Conservation (phyloP, 2,888 invertebrate species). For the Ennomos fuscantarius region DNA sequence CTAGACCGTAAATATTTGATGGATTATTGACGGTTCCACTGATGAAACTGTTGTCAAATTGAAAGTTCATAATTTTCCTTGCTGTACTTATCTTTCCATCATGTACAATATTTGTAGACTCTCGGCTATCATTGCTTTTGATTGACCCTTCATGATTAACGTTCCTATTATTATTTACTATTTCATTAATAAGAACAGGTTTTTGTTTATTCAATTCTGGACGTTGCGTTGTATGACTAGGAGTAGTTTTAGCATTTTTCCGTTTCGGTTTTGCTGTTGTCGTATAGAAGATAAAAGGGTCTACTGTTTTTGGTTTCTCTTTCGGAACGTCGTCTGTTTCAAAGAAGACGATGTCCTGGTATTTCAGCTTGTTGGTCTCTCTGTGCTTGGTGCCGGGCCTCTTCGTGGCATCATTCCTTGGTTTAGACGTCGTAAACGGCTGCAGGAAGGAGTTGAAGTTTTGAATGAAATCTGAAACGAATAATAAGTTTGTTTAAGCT, state of each 20-base stretch:
- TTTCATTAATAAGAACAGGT: constrained; percentile 9
- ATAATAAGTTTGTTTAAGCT: background rate
- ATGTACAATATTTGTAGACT: constrained; percentile 6
- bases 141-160: constrained; percentile 13
- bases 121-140: constrained; percentile 17
- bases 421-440: constrained; percentile 39
- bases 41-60: constrained; percentile 1
- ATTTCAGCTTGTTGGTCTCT: constrained; percentile 34
- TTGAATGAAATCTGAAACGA: constrained; percentile 64
- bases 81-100: constrained; percentile 6
- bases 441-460: constrained; percentile 58
- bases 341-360: constrained; percentile 33
- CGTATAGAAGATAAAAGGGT: constrained; percentile 21
- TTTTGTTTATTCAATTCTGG: background rate
- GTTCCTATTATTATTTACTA: constrained; percentile 26
- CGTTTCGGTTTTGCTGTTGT: constrained; percentile 49
- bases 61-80: constrained; percentile 15
- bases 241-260: constrained; percentile 39
- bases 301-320: background rate
- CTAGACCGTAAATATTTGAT: constrained; percentile 1
- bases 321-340: constrained; percentile 37
- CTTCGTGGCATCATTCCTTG: constrained; percentile 34
- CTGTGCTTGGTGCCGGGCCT: constrained; percentile 25
- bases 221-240: constrained; percentile 17
- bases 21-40: constrained; percentile 7